phyloP scores from a whole-genome alignment of 1,140 invertebrate species.

The Drosophila watanabei region DNA sequence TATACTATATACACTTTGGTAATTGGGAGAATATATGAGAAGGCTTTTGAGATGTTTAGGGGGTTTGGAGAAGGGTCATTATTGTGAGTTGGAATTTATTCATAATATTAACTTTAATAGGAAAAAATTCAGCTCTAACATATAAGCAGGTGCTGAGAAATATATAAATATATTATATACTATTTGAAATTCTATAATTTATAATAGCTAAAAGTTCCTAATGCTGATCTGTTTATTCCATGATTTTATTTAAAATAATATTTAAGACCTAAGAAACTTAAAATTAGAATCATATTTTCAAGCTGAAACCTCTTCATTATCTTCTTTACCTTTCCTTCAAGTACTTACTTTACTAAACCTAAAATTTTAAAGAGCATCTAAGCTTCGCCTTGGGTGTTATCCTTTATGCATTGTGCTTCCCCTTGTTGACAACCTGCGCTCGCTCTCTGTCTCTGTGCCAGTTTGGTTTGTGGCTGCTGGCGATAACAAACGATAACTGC shows the following conservation, averaged over 20 bases:
- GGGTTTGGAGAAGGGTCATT: neutral
- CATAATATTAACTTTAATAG: too few relatives aligned
- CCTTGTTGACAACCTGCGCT: slow-evolving; percentile 72
- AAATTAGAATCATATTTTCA: too few relatives aligned
- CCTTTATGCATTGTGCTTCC: slow-evolving; percentile 25
- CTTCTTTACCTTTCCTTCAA: neutral
- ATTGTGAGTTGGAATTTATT: neutral
- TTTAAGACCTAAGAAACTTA: neutral
- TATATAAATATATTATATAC: too few relatives aligned
- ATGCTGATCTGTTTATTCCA: neutral
- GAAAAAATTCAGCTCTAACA: neutral
- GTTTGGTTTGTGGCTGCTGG: slow-evolving; percentile 73
- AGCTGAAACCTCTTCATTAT: neutral
- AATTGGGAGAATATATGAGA: neutral
- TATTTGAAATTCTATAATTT: neutral
- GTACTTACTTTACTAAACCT: neutral
- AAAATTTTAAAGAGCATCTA: slow-evolving; percentile 21
- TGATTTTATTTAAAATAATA: neutral
- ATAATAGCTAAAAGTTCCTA: neutral
- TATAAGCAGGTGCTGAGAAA: neutral
- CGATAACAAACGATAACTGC: slow-evolving; percentile 84
- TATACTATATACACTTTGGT: neutral
- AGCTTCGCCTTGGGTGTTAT: slow-evolving; percentile 8
- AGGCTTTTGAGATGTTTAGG: neutral
- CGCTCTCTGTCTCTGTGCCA: slow-evolving; percentile 40